Evolutionary conservation across 2,797 vertebrate species (phyloP).

Genomic region (Brachymystax lenok): DNA sequence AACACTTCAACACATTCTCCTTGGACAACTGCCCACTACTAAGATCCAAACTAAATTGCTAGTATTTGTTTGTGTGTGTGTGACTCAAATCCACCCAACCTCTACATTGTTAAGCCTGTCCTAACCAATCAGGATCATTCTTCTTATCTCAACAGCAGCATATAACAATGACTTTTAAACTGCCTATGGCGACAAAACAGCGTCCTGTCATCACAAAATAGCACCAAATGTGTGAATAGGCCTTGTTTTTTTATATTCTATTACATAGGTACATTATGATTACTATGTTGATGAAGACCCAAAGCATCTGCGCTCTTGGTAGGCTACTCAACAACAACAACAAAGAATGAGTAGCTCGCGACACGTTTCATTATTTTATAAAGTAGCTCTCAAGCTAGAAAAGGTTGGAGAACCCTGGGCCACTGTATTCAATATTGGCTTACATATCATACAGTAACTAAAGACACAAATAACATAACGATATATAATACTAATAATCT

Average conservation of each 20-base stretch:
- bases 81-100: constrained; percentile 39
- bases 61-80: not conserved
- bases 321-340: no score
- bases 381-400: no score
- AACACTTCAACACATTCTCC: not conserved
- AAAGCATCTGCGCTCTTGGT: not conserved
- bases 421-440: not conserved
- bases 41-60: constrained; percentile 9
- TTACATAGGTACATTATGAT: not conserved
- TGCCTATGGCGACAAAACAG: not conserved
- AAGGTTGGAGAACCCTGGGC: no score
- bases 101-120: constrained; percentile 9
- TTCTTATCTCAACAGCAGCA: constrained; percentile 44
- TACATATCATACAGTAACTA: not conserved
- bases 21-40: not conserved
- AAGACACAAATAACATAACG: not conserved
- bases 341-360: no score
- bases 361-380: no score
- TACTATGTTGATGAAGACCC: not conserved
- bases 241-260: not conserved
- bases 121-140: constrained; percentile 30
- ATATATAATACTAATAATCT: no score
- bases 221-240: not conserved
- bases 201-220: constrained; percentile 36
- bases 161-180: constrained; percentile 46